Percentiles rank a stretch among this genome's conserved stretches.
These are phyloP conservation scores for Atrina japonica DNA, from an alignment of 2,888 invertebrate genomes.

Conservation along the genomic window DNA sequence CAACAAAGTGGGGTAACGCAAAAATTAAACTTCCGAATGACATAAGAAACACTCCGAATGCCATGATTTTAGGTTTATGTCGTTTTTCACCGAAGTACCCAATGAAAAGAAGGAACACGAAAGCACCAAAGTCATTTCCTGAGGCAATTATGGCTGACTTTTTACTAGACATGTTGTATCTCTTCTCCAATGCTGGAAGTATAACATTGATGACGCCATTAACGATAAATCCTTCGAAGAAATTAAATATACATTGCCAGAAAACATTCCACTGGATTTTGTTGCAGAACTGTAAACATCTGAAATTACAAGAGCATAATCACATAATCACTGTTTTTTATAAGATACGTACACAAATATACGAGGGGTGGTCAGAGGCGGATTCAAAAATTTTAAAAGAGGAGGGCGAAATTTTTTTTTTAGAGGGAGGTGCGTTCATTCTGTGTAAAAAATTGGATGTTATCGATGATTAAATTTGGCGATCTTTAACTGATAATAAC, in stretches of 20 bases:
- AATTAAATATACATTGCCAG: slow-evolving; percentile 61
- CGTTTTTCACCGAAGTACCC: slow-evolving; percentile 60
- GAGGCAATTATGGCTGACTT: slow-evolving; percentile 61
- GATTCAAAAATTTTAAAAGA: no score
- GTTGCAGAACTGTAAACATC: slow-evolving; percentile 58
- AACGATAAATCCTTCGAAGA: slow-evolving; percentile 65
- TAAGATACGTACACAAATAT: no score
- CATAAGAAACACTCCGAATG: slow-evolving; percentile 55
- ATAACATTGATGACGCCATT: slow-evolving; percentile 65
- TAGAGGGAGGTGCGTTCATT: no score
- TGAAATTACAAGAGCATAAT: slow-evolving; percentile 28
- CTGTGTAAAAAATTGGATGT: not conserved
- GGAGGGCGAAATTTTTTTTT: not conserved
- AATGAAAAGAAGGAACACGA: slow-evolving; percentile 50
- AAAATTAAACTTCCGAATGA: slow-evolving; percentile 59
- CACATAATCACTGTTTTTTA: no score
- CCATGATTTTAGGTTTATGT: slow-evolving; percentile 61
- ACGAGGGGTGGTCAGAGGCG: no score
- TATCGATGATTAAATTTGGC: no score
- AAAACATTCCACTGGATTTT: slow-evolving; percentile 55
- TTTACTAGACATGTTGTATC: slow-evolving; percentile 56
- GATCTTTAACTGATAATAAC: no score
- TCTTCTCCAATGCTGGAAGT: slow-evolving; percentile 61
- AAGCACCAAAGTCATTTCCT: slow-evolving; percentile 60
- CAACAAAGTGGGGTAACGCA: slow-evolving; percentile 60